phyloP scores from a whole-genome alignment of 1,140 invertebrate species.

The Neelides sp. region DNA sequence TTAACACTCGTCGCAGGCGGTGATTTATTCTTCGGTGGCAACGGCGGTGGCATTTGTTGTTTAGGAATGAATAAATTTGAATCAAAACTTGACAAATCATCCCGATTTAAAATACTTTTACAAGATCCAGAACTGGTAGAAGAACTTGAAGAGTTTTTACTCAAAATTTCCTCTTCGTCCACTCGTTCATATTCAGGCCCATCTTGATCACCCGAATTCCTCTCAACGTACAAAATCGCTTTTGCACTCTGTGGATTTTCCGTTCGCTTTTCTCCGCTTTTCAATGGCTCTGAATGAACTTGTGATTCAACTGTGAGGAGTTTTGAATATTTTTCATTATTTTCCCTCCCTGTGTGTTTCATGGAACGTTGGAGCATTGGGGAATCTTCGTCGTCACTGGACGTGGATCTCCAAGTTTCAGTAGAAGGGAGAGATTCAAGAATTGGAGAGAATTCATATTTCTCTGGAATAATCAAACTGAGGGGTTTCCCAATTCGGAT shows the following conservation, averaged over 20 bases:
- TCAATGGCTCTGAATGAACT: too few relatives aligned
- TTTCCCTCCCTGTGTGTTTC: background rate
- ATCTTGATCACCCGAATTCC: too few relatives aligned
- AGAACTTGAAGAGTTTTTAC: too few relatives aligned
- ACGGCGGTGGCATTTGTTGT: slow-evolving; percentile 11
- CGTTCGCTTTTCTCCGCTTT: too few relatives aligned
- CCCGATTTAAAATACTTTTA: slow-evolving; percentile 14
- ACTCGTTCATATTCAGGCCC: background rate
- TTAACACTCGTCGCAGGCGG: slow-evolving; percentile 3
- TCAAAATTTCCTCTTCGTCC: background rate
- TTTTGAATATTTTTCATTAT: background rate
- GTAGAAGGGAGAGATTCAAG: slow-evolving; percentile 26
- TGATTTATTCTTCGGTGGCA: slow-evolving; percentile 1
- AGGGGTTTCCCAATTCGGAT: too few relatives aligned
- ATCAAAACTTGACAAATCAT: slow-evolving; percentile 29
- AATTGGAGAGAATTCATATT: too few relatives aligned
- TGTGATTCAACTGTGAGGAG: background rate
- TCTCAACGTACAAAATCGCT: too few relatives aligned
- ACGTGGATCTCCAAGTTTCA: slow-evolving; percentile 16
- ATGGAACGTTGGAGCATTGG: too few relatives aligned
- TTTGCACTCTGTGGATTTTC: too few relatives aligned
- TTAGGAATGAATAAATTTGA: slow-evolving; percentile 26
- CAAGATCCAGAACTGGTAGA: background rate
- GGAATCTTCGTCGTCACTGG: slow-evolving; percentile 1
- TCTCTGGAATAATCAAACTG: too few relatives aligned